Evolutionary conservation across 2,888 invertebrate genomes (phyloP).

Genomic region (Drosophila nr. perissopoda): DNA sequence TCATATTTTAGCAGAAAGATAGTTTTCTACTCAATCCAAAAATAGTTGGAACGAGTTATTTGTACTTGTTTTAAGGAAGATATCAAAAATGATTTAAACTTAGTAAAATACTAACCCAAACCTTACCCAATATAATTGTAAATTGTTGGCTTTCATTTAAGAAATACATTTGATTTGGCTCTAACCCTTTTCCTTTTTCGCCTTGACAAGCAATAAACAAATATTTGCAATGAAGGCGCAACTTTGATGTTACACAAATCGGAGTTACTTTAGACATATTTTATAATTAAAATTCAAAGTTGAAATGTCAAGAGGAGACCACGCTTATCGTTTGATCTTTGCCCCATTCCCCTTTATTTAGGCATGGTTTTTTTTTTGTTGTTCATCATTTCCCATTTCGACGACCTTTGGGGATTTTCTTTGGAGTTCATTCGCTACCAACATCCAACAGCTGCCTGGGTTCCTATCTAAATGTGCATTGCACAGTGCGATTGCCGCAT

Average conservation of each 20-base stretch:
- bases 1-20: neutral
- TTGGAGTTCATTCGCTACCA: slow-evolving; percentile 10
- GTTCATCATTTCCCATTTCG: slow-evolving; percentile 2
- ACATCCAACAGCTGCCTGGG: slow-evolving; percentile 36
- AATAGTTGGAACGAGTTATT: neutral
- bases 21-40: neutral
- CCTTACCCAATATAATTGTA: neutral
- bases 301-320: slow-evolving; percentile 1
- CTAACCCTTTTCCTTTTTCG: neutral
- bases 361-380: neutral
- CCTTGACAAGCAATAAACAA: slow-evolving; percentile 1
- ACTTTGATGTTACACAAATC: neutral
- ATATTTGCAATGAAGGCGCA: neutral
- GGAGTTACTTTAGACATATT: slow-evolving; percentile 1
- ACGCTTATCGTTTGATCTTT: neutral
- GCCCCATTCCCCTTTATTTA: neutral
- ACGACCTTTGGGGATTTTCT: slow-evolving; percentile 1
- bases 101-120: neutral
- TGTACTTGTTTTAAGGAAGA: neutral
- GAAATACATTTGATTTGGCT: neutral
- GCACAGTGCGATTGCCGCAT: slow-evolving; percentile 30
- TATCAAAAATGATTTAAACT: neutral
- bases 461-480: slow-evolving; percentile 3
- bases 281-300: slow-evolving; percentile 33
- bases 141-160: neutral